Evolutionary conservation across 2,113 vertebrate genomes (phyloP).

Genomic region (Hipposideros armiger): DNA sequence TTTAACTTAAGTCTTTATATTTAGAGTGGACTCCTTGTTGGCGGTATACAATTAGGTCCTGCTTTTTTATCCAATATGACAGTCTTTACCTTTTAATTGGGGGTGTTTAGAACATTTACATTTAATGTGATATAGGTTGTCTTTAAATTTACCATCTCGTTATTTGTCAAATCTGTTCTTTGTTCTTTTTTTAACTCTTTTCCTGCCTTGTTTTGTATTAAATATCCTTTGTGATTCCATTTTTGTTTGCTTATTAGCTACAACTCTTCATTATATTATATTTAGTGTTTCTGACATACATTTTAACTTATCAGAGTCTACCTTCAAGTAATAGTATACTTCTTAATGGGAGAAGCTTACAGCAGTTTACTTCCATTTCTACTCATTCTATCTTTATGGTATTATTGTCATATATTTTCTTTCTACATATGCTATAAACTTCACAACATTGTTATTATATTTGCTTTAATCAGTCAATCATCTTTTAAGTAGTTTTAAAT

Average conservation of each 20-base stretch:
- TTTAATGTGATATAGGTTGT: background rate
- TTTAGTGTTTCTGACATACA: background rate
- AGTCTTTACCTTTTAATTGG: background rate
- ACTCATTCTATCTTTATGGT: background rate
- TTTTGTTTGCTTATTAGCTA: background rate
- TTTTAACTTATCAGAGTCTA: background rate
- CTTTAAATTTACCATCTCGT: background rate
- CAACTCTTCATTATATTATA: background rate
- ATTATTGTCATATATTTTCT: background rate
- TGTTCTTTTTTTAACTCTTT: background rate
- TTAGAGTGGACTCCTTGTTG: background rate
- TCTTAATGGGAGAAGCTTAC: background rate
- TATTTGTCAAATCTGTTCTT: background rate
- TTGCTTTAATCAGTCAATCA: conserved; percentile 29
- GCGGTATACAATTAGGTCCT: background rate
- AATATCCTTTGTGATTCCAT: background rate
- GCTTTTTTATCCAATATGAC: background rate
- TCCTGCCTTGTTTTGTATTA: background rate
- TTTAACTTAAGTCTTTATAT: background rate
- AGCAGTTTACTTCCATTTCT: background rate
- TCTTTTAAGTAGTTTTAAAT: conserved; percentile 1
- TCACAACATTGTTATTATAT: background rate
- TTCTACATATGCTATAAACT: background rate
- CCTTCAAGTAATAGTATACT: background rate
- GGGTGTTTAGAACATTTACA: background rate